Percentiles rank a stretch among this genome's conserved stretches.
These are phyloP conservation scores for Sinonovacula constricta DNA, from an alignment of 1,140 invertebrate genomes.

Conservation along the genomic window DNA sequence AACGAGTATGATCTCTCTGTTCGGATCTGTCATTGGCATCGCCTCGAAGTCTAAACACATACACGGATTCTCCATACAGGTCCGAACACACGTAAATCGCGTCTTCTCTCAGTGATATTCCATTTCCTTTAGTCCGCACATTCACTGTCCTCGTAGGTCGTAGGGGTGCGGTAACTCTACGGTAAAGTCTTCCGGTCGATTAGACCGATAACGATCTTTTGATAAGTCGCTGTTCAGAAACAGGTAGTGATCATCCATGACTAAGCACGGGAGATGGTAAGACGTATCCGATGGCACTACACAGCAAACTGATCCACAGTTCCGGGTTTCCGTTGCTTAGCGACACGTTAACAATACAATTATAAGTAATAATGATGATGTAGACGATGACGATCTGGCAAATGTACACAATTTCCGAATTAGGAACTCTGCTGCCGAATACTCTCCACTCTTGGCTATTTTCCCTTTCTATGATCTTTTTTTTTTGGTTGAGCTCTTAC, in stretches of 20 bases:
- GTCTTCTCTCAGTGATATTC: constrained; percentile 3
- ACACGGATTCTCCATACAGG: constrained; percentile 12
- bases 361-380: constrained; percentile 19
- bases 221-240: constrained; percentile 5
- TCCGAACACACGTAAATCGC: constrained; percentile 18
- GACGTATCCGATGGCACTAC: constrained; percentile 7
- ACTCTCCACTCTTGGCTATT: constrained; percentile 10
- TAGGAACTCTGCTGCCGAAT: constrained; percentile 8
- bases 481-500: no score
- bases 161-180: constrained; percentile 5
- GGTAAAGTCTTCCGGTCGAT: constrained; percentile 1
- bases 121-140: constrained; percentile 6
- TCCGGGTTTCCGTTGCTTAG: constrained; percentile 20
- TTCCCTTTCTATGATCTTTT: neutral
- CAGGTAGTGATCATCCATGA: neutral
- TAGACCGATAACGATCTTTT: constrained; percentile 3
- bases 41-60: neutral
- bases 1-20: neutral
- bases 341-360: constrained; percentile 13
- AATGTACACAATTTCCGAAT: constrained; percentile 8
- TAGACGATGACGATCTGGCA: constrained; percentile 29
- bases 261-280: neutral
- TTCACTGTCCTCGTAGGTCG: neutral
- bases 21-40: neutral
- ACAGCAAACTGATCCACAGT: constrained; percentile 22